Evolutionary conservation across 2,888 invertebrate species (phyloP).

Genomic region (Lypha dubia): DNA sequence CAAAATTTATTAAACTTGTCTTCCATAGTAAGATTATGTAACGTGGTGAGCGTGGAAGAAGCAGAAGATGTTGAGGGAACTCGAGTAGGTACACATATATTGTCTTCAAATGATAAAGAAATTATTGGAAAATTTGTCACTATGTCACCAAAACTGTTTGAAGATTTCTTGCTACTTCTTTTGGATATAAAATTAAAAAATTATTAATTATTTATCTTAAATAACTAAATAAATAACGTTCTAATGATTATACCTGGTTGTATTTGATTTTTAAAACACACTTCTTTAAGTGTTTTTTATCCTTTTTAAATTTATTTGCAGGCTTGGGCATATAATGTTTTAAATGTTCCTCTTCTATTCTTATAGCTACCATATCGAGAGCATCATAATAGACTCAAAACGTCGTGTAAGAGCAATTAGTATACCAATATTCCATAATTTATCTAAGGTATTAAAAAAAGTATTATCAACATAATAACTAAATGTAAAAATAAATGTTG

Average conservation of each 20-base stretch:
- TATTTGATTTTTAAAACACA: conserved; percentile 58
- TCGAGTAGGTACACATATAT: too few species aligned
- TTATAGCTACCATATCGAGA: conserved; percentile 76
- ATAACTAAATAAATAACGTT: not conserved
- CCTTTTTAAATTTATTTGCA: not conserved
- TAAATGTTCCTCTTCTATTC: conserved; percentile 75
- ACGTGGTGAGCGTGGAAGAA: not conserved
- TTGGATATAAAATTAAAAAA: not conserved
- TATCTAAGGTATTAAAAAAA: conserved; percentile 80
- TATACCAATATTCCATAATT: conserved; percentile 82
- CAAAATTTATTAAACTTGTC: conserved; percentile 81
- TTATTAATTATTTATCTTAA: not conserved
- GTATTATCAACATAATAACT: conserved; percentile 77
- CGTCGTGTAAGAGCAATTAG: conserved; percentile 79
- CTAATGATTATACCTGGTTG: conserved; percentile 6
- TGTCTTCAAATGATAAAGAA: not conserved
- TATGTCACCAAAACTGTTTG: conserved; percentile 15
- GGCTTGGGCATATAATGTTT: not conserved
- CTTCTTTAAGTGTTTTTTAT: conserved; percentile 1
- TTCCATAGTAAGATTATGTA: conserved; percentile 76
- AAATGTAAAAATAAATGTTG: conserved; percentile 76
- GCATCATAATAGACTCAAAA: conserved; percentile 76
- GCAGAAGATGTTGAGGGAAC: not conserved
- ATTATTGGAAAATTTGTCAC: conserved; percentile 19
- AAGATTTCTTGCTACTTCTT: not conserved